Conservation (phyloP, 1,140 invertebrate species). For the Meteorus sp. region DNA sequence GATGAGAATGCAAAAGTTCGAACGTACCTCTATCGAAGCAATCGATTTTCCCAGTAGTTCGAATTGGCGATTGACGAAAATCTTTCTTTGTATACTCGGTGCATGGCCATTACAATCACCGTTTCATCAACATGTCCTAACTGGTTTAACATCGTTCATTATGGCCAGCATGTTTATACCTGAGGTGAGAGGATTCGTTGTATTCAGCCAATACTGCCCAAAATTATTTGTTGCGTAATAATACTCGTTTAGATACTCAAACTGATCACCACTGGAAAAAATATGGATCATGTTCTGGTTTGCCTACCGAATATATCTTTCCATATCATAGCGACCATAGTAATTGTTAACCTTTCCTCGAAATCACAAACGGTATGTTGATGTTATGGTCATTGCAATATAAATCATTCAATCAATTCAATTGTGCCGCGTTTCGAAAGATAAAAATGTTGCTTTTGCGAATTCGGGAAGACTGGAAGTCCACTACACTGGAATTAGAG, state of each 20-base stretch:
- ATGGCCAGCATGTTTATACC: constrained; percentile 11
- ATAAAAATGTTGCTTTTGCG: not conserved
- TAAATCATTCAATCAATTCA: not conserved
- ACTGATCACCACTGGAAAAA: not conserved
- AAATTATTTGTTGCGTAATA: not conserved
- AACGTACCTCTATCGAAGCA: not conserved
- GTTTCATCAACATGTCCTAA: not conserved
- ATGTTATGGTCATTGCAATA: not conserved
- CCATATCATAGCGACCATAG: not conserved
- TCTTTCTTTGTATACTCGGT: constrained; percentile 9
- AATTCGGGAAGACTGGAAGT: not conserved
- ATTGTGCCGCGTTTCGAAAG: not conserved
- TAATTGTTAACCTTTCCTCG: not conserved
- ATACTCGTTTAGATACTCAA: not conserved
- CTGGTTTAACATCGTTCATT: not conserved
- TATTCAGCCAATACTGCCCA: too few species aligned
- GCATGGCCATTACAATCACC: constrained; percentile 19
- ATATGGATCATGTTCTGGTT: not conserved
- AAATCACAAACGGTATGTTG: not conserved
- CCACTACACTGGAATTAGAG: not conserved
- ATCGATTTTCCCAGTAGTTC: constrained; percentile 10
- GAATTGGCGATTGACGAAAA: constrained; percentile 5
- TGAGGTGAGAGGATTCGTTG: not conserved
- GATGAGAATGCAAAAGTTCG: too few species aligned
- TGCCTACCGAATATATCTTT: not conserved